Evolutionary conservation across 37 sponge, comb jelly and placozoan genomes (phyloP), one percentile per base, ranked within the genome.

Genomic region (Amphimedon queenslandica): DNA sequence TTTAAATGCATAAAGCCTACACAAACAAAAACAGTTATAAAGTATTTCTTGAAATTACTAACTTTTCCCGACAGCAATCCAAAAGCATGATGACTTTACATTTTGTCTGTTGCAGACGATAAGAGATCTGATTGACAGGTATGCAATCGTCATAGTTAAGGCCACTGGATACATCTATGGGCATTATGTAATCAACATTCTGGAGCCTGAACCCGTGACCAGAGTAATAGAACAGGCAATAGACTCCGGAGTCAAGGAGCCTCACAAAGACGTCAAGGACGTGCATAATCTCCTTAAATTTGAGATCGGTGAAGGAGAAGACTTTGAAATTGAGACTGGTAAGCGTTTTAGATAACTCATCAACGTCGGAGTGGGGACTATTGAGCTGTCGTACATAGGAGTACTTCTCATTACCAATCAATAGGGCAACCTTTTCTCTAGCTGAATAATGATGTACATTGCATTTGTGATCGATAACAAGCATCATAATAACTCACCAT

Each of bases 171-270:
- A 69, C 69, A 47, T 88, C 79, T 25, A 82, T 75, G 33, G 88
- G 88, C 37, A 88, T 77, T 23, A 88, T 72, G 67, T 72, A 88
- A 30, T 55, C 55, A 2, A 39, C 63, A 21, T 36, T 68, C 3
- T 30, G 42, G 53, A 5, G 40, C 0, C 28, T 30, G 37, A 88
- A 88, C 2, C 88, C 88, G 42, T 88, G 88, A 1, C 88, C 88
- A 37, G 83, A 70, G 61, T 55, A 88, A 58, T 81, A 88, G 73
- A 88, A 88, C 41, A 82, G 34, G 18, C 61, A 78, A 51, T 88
- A 88, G 23, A 77, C 39, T 5, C 82, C 82, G 23, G 74, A 20
- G 1, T 80, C 79, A 30, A 71, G 63, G 13, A 73, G n/a, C 33
- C 37, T 23, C 39, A 57, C 78, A 37, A 85, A 67, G 38, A 24